A percentile compares a stretch with the other conserved stretches of the same genome.
phyloP scores from a whole-genome alignment of 2,797 vertebrate species.

The Limnodromus scolopaceus region DNA sequence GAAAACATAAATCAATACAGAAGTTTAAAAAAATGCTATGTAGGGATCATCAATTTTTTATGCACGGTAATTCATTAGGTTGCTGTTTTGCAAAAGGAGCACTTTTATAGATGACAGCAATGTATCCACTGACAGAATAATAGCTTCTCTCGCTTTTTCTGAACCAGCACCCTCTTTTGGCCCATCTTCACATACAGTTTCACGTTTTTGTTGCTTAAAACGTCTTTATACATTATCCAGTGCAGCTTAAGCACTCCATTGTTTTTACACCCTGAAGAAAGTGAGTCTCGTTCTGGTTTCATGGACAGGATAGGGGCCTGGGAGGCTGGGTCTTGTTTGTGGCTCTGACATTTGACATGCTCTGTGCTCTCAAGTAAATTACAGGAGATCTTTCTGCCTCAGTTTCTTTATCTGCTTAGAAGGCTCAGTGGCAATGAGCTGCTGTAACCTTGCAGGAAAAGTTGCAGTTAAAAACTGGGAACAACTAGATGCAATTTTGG shows the following conservation, averaged over 20 bases:
- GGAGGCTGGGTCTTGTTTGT: not conserved
- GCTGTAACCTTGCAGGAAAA: not conserved
- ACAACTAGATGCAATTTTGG: not conserved
- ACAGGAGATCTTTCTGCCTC: not conserved
- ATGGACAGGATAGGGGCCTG: not conserved
- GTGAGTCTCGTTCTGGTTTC: not conserved
- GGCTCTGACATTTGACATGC: not conserved
- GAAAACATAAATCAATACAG: not conserved
- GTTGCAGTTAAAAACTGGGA: not conserved
- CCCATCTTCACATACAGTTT: rapidly evolving
- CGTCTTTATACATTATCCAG: rapidly evolving
- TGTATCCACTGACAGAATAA: not conserved
- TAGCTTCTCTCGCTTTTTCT: not conserved
- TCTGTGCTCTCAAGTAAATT: not conserved
- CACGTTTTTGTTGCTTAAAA: not conserved
- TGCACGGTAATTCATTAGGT: constrained; percentile 2
- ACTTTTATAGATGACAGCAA: not conserved
- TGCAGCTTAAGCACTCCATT: not conserved
- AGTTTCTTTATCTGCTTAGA: not conserved
- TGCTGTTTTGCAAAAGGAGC: not conserved
- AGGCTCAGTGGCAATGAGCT: not conserved
- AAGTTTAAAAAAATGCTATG: not conserved
- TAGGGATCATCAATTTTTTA: not conserved
- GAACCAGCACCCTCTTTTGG: not conserved
- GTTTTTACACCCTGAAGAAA: not conserved